phyloP scores from a whole-genome alignment of 1,140 invertebrate species.

The Periplaneta americana region DNA sequence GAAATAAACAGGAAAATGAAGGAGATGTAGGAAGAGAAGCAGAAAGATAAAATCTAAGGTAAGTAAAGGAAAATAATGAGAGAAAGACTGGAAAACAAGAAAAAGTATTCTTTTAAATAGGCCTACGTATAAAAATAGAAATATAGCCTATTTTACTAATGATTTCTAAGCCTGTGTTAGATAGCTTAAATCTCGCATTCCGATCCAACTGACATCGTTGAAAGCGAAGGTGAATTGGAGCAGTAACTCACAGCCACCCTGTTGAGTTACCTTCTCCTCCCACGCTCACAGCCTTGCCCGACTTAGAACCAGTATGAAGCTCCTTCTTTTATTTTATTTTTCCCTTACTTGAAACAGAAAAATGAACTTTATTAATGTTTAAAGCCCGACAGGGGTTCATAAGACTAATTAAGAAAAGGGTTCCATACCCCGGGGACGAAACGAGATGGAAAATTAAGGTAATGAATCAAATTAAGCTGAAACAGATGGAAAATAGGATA shows the following conservation, averaged over 20 bases:
- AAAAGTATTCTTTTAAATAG: too few relatives aligned
- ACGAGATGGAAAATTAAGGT: not conserved
- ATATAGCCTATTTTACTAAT: too few relatives aligned
- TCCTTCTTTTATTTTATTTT: not conserved
- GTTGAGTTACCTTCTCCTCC: not conserved
- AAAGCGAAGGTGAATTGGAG: not conserved
- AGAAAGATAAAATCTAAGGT: too few relatives aligned
- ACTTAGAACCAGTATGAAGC: not conserved
- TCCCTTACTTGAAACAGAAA: not conserved
- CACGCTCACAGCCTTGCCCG: not conserved
- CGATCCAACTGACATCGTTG: not conserved
- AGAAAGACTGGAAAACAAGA: too few relatives aligned
- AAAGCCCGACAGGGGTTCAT: not conserved
- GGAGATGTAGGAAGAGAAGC: too few relatives aligned
- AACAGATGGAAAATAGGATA: not conserved
- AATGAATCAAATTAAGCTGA: not conserved
- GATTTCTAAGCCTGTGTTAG: too few relatives aligned
- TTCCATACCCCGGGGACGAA: not conserved
- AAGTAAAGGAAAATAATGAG: too few relatives aligned
- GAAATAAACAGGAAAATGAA: too few relatives aligned
- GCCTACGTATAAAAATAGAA: too few relatives aligned
- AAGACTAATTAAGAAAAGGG: not conserved
- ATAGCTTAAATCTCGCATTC: not conserved
- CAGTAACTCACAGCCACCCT: not conserved
- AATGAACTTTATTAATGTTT: not conserved